Conservation (phyloP, 2,888 invertebrate species). For the Mylabris sibirica region DNA sequence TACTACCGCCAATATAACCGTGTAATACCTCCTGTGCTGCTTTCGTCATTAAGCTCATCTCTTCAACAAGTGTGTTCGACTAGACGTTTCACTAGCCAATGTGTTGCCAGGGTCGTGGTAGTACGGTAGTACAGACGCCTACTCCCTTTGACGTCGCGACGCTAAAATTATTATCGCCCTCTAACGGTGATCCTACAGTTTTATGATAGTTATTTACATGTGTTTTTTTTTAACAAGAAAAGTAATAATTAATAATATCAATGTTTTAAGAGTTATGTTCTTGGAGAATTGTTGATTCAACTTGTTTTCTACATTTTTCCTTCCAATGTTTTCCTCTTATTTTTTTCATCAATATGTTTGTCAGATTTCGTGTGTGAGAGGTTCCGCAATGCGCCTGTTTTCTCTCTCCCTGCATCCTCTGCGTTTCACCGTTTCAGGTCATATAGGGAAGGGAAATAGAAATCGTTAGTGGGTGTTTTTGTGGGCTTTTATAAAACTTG, state of each 20-base stretch:
- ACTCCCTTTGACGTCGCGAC: slow-evolving; percentile 26
- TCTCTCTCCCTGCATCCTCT: slow-evolving; percentile 12
- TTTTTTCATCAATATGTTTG: slow-evolving; percentile 19
- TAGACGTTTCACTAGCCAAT: slow-evolving; percentile 46
- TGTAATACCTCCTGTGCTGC: background rate
- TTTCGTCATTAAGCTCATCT: slow-evolving; percentile 20
- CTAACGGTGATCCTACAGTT: slow-evolving; percentile 16
- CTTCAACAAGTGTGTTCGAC: slow-evolving; percentile 49
- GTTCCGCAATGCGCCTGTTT: slow-evolving; percentile 32
- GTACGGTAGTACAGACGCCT: slow-evolving; percentile 27
- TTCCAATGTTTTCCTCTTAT: background rate
- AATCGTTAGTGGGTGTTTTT: slow-evolving; percentile 27
- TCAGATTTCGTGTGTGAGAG: slow-evolving; percentile 17
- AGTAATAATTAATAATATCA: background rate
- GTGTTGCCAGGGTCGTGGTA: slow-evolving; percentile 35
- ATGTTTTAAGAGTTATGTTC: background rate
- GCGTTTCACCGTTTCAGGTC: slow-evolving; percentile 5
- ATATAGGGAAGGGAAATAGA: slow-evolving; percentile 17
- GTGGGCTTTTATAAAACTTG: slow-evolving; percentile 18
- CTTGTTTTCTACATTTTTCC: background rate
- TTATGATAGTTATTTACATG: slow-evolving; percentile 10
- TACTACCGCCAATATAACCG: slow-evolving; percentile 8
- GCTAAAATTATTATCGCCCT: slow-evolving; percentile 21
- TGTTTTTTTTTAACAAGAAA: slow-evolving; percentile 11
- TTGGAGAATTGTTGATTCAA: background rate